These are phyloP conservation scores for Melanocharis versteri DNA, from an alignment of 2,113 vertebrate genomes.

Conservation along the genomic window DNA sequence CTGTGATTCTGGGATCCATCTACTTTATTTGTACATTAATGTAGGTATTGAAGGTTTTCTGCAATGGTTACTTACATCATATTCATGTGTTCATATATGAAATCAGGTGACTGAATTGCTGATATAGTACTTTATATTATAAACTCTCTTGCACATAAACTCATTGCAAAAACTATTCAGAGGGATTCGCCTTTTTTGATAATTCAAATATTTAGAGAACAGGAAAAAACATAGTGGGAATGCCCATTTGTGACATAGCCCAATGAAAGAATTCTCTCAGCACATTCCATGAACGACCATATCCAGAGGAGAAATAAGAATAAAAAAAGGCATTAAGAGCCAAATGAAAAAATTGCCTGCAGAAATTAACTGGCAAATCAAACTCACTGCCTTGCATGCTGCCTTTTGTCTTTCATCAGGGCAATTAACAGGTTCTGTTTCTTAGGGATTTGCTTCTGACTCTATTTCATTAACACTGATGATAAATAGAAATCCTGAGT, in stretches of 20 bases:
- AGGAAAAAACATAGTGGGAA: fast-evolving
- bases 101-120: not conserved
- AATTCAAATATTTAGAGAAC: not conserved
- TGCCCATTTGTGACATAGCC: not conserved
- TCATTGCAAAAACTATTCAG: not conserved
- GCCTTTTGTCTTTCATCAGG: not conserved
- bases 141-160: not conserved
- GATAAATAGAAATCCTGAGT: not conserved
- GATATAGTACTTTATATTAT: not conserved
- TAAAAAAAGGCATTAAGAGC: not conserved
- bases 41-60: not conserved
- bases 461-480: not conserved
- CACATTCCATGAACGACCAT: not conserved
- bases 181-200: not conserved
- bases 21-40: not conserved
- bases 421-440: not conserved
- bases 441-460: not conserved
- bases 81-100: not conserved
- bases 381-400: not conserved
- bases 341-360: not conserved
- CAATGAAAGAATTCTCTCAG: not conserved
- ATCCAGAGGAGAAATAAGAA: not conserved
- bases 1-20: not conserved
- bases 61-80: not conserved
- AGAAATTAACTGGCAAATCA: not conserved